Evolutionary conservation across 2,797 vertebrate genomes (phyloP).

Genomic region (Caiman crocodilus): DNA sequence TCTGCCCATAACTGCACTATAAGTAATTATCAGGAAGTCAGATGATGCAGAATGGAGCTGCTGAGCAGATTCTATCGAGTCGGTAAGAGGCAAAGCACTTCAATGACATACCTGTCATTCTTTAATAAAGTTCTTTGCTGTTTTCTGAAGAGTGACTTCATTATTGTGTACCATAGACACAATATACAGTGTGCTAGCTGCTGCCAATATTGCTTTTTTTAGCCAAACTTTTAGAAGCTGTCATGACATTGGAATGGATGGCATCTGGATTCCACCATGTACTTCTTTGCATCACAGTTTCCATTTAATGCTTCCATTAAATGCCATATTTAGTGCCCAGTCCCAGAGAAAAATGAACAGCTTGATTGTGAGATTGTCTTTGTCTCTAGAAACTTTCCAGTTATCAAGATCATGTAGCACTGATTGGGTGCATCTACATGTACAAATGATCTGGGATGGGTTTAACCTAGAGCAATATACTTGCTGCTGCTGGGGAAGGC

Average conservation of each 20-base stretch:
- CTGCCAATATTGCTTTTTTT: neutral
- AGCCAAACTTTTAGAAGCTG: neutral
- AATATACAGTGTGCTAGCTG: neutral
- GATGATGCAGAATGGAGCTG: neutral
- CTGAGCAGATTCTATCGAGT: neutral
- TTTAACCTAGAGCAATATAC: no score
- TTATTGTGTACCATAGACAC: neutral
- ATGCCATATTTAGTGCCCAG: neutral
- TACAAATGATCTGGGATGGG: no score
- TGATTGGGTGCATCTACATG: neutral
- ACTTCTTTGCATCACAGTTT: neutral
- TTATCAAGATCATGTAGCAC: neutral
- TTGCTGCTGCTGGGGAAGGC: no score
- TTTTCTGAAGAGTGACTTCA: neutral
- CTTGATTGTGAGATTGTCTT: neutral
- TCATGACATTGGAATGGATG: neutral
- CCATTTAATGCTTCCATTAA: neutral
- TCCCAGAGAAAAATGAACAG: neutral
- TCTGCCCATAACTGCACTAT: neutral
- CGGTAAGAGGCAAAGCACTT: neutral
- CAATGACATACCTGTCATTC: neutral
- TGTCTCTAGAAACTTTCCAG: neutral
- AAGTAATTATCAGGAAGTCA: neutral
- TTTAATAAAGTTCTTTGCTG: neutral
- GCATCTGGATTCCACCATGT: neutral